Conservation (phyloP, 2,113 vertebrate species). For the Alethe diademata region DNA sequence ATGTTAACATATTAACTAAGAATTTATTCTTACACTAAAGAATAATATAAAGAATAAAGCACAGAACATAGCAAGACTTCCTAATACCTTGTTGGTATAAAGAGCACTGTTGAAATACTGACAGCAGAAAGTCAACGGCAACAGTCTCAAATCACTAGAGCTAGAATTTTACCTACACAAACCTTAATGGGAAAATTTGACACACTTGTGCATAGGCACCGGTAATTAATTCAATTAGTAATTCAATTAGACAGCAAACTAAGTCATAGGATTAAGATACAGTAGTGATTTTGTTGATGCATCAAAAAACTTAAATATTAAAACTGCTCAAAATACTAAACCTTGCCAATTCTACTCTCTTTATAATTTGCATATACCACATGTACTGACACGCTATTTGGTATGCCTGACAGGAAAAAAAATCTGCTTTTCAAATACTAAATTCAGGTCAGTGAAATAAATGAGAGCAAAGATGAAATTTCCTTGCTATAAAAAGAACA, state of each 20-base stretch:
- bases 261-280: not conserved
- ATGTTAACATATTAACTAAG: not conserved
- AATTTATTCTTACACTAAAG: not conserved
- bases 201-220: not conserved
- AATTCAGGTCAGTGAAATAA: not conserved
- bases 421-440: not conserved
- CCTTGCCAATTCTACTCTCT: not conserved
- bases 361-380: not conserved
- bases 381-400: not conserved
- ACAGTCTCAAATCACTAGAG: not conserved
- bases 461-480: not conserved
- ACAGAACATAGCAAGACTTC: not conserved
- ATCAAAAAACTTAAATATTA: not conserved
- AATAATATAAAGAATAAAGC: not conserved
- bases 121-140: not conserved
- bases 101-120: not conserved
- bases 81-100: not conserved
- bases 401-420: not conserved
- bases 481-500: not conserved
- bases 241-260: not conserved
- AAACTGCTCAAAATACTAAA: not conserved
- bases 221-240: not conserved
- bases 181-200: not conserved
- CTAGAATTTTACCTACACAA: not conserved
- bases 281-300: not conserved